These are phyloP conservation scores for Acipenser transmontanus DNA, from an alignment of 2,797 vertebrate genomes.

Conservation along the genomic window DNA sequence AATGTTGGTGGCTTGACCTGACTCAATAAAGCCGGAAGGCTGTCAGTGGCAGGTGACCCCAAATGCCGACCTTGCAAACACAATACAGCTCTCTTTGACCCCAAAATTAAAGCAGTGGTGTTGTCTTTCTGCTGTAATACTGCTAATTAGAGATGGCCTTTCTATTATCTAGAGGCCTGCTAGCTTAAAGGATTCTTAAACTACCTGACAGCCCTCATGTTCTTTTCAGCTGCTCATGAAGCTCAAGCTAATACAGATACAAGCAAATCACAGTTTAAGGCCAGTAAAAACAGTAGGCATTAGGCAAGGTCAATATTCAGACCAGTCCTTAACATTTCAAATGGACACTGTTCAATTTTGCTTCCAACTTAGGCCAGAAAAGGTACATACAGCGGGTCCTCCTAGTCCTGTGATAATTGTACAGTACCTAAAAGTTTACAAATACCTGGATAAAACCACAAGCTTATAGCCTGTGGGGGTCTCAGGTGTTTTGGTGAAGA, in stretches of 20 bases:
- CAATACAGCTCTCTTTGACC: conserved; percentile 62
- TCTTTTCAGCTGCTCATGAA: background rate
- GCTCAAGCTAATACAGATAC: background rate
- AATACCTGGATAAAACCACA: too few species aligned
- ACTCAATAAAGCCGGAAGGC: conserved; percentile 42
- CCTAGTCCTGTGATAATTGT: too few species aligned
- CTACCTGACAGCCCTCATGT: background rate
- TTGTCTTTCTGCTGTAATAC: conserved; percentile 58
- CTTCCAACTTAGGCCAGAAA: too few species aligned
- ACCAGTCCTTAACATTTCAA: too few species aligned
- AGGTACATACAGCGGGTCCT: too few species aligned
- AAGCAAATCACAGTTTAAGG: too few species aligned
- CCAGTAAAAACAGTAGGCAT: too few species aligned
- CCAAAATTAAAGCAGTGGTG: conserved; percentile 59
- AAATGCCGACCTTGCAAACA: conserved; percentile 62
- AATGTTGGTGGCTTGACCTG: conserved; percentile 66
- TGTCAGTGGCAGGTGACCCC: conserved; percentile 30
- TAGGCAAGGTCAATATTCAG: too few species aligned
- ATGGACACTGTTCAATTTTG: too few species aligned
- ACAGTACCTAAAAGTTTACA: too few species aligned
- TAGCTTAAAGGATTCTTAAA: conserved; percentile 4
- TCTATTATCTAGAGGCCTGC: conserved; percentile 16
- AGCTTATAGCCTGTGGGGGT: too few species aligned
- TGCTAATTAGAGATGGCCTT: conserved; percentile 43
- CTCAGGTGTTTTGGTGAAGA: too few species aligned